A percentile compares a stretch with the other conserved stretches of the same genome.
These are phyloP conservation scores for Melanerpes formicivorus DNA, from an alignment of 2,113 vertebrate species.

Conservation along the genomic window DNA sequence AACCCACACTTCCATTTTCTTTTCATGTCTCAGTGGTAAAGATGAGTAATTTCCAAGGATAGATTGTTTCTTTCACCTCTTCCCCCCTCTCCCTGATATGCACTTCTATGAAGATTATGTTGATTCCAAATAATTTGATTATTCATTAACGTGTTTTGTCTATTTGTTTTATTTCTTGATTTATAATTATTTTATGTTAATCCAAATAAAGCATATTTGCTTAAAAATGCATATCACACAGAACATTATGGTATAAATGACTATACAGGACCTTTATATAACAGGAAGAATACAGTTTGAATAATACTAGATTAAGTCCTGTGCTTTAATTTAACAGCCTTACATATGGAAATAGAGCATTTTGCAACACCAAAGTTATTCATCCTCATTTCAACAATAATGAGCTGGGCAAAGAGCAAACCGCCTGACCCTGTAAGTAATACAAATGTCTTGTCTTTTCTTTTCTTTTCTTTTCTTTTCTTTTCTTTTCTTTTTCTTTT, in stretches of 20 bases:
- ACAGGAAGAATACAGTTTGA: neutral
- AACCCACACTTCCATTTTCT: neutral
- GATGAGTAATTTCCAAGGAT: neutral
- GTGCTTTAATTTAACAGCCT: constrained; percentile 73
- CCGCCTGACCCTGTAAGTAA: constrained; percentile 82
- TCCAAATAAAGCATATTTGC: neutral
- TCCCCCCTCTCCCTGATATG: no score
- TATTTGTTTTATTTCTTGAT: neutral
- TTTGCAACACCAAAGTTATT: constrained; percentile 85
- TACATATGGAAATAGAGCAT: constrained; percentile 73
- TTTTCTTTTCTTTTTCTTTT: no score
- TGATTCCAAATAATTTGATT: neutral
- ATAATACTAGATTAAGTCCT: neutral
- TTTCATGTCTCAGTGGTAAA: neutral
- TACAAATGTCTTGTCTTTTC: no score
- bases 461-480: no score
- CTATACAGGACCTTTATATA: neutral
- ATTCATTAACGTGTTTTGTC: neutral
- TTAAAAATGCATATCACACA: neutral
- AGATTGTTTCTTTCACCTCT: neutral
- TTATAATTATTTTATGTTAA: neutral
- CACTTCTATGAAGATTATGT: neutral
- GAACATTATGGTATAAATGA: neutral
- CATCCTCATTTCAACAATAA: constrained; percentile 90
- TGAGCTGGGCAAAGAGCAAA: constrained; percentile 91